Percentiles rank a stretch among this genome's conserved stretches.
phyloP scores from a whole-genome alignment of 2,888 invertebrate genomes.

The Standfussiana lucernea region DNA sequence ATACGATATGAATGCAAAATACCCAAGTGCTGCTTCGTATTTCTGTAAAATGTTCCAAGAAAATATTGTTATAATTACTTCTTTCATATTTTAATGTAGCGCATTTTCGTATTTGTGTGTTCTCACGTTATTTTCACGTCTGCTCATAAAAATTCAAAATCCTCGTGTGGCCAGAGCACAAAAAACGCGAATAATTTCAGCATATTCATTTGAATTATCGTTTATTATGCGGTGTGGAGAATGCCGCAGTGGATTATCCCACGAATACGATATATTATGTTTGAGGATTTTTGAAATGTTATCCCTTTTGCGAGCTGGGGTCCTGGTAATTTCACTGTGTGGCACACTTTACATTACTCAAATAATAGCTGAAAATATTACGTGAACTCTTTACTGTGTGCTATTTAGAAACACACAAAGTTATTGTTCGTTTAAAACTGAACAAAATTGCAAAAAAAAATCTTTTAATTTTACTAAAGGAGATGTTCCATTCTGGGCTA shows the following conservation, averaged over 20 bases:
- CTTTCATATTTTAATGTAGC: constrained; percentile 13
- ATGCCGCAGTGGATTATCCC: constrained; percentile 58
- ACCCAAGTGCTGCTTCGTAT: constrained; percentile 5
- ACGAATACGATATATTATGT: constrained; percentile 45
- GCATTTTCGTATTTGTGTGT: constrained; percentile 16
- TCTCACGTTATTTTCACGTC: constrained; percentile 16
- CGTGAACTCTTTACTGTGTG: background rate
- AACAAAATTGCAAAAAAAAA: background rate
- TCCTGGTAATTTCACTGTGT: constrained; percentile 19
- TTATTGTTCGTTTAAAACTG: no score
- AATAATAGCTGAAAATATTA: background rate
- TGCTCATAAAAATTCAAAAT: constrained; percentile 39
- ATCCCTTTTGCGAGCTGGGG: constrained; percentile 18
- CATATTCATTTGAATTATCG: constrained; percentile 58
- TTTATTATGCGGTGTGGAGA: constrained; percentile 47
- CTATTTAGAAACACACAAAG: no score
- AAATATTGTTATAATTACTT: constrained; percentile 32
- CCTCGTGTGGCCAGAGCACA: constrained; percentile 38
- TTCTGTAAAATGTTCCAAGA: constrained; percentile 11
- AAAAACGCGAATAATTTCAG: constrained; percentile 51
- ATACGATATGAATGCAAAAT: constrained; percentile 52
- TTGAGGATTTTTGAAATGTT: constrained; percentile 40
- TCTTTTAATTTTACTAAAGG: no score
- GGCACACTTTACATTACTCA: no score
- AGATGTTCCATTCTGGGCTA: no score